These are phyloP conservation scores for Cetonia aurata DNA, from an alignment of 2,888 invertebrate species.

Conservation along the genomic window DNA sequence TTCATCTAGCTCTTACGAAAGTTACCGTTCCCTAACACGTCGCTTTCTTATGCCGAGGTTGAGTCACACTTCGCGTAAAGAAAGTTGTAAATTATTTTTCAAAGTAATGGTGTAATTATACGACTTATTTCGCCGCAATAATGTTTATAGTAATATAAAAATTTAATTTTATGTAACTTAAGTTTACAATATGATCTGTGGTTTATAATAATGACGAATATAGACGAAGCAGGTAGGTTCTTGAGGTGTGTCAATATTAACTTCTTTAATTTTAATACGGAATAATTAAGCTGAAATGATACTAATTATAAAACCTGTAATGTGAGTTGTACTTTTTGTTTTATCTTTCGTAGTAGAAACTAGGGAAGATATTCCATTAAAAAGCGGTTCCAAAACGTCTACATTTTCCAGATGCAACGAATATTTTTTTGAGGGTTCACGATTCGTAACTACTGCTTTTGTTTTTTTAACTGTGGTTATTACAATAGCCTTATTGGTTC, in stretches of 20 bases:
- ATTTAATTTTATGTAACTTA: too few relatives aligned
- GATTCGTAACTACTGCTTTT: slow-evolving; percentile 76
- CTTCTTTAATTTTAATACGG: neutral
- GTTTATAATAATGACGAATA: slow-evolving; percentile 9
- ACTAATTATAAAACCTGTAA: neutral
- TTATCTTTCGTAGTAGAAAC: slow-evolving; percentile 64
- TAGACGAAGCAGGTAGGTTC: slow-evolving; percentile 12
- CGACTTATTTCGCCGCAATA: too few relatives aligned
- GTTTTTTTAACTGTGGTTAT: slow-evolving; percentile 75
- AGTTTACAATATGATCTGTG: too few relatives aligned
- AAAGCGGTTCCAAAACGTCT: slow-evolving; percentile 60
- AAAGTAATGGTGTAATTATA: too few relatives aligned
- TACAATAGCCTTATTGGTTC: slow-evolving; percentile 78
- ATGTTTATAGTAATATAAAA: too few relatives aligned
- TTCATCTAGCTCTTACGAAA: slow-evolving; percentile 10
- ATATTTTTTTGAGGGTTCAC: slow-evolving; percentile 71
- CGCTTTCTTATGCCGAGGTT: neutral
- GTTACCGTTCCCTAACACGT: neutral
- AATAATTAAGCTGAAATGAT: neutral
- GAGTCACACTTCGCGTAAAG: too few relatives aligned
- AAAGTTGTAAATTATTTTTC: too few relatives aligned
- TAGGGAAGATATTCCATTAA: slow-evolving; percentile 72
- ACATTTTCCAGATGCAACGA: slow-evolving; percentile 59
- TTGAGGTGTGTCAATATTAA: slow-evolving; percentile 14
- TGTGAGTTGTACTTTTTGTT: neutral